Percentiles rank a stretch among this genome's conserved stretches.
These are phyloP conservation scores for Sylvicapra grimmia DNA, from an alignment of 2,113 vertebrate genomes.

Conservation along the genomic window DNA sequence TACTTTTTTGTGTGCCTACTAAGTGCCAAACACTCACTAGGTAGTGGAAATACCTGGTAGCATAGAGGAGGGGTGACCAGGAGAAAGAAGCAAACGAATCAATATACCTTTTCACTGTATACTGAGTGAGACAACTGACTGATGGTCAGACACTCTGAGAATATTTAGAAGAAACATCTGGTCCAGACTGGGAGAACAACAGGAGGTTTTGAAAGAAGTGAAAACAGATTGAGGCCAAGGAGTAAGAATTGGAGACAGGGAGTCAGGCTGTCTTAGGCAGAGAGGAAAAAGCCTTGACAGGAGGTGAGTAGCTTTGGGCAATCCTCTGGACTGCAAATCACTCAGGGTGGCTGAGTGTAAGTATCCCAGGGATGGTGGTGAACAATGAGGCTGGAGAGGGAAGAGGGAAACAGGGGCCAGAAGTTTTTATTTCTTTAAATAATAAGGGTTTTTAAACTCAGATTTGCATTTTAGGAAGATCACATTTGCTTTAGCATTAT, in stretches of 20 bases:
- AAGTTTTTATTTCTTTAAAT: neutral
- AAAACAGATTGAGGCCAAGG: neutral
- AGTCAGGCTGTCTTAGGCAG: neutral
- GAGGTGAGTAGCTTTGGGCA: neutral
- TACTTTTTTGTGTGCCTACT: neutral
- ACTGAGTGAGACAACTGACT: neutral
- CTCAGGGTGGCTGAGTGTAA: neutral
- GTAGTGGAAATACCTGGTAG: neutral
- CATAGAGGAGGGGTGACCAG: neutral
- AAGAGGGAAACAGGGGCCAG: neutral
- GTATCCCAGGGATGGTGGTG: rapidly evolving
- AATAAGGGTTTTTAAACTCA: neutral
- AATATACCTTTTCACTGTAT: neutral
- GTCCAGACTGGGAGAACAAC: neutral
- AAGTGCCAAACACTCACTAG: neutral
- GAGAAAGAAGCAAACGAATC: neutral
- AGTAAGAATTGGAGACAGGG: neutral
- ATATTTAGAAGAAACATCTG: neutral
- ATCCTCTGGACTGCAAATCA: neutral
- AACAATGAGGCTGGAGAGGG: neutral
- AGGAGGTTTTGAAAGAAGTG: neutral
- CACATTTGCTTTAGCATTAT: neutral
- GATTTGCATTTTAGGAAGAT: neutral
- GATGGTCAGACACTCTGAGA: neutral
- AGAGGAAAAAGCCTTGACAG: neutral